These are phyloP conservation scores for Balaeniceps rex DNA, from an alignment of 2,113 vertebrate species.

Conservation along the genomic window DNA sequence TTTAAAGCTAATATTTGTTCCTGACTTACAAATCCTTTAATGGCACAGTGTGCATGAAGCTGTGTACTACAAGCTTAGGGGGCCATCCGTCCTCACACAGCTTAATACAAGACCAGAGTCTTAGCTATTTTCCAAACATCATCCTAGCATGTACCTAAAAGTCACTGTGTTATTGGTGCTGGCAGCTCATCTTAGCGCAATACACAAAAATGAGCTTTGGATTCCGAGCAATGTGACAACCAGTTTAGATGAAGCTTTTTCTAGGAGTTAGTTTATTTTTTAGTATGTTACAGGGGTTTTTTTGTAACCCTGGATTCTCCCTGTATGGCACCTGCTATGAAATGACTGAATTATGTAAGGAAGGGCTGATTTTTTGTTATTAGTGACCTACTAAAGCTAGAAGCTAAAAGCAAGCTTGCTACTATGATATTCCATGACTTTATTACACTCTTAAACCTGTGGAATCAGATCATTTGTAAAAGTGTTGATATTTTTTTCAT, in stretches of 20 bases:
- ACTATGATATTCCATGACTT: not conserved
- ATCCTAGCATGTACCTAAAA: not conserved
- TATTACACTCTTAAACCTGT: not conserved
- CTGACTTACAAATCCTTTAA: not conserved
- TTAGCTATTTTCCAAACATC: not conserved
- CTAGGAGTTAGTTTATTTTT: not conserved
- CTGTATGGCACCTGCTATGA: not conserved
- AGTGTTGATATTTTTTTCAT: not conserved
- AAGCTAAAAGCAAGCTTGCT: not conserved
- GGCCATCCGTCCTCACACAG: not conserved
- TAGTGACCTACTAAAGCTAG: not conserved
- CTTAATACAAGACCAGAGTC: not conserved
- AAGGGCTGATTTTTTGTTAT: not conserved
- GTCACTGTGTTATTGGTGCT: not conserved
- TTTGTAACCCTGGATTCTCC: not conserved
- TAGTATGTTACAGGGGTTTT: accelerated
- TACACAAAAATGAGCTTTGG: not conserved
- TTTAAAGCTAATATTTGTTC: not conserved
- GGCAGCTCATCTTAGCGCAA: not conserved
- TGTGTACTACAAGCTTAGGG: not conserved
- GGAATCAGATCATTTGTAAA: not conserved
- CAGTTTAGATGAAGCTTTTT: not conserved
- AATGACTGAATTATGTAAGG: not conserved
- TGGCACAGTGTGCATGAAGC: not conserved
- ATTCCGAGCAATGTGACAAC: not conserved